Base-by-base conservation (phyloP, 2,888 invertebrate species). In the Lamellibrachia satsuma region DNA sequence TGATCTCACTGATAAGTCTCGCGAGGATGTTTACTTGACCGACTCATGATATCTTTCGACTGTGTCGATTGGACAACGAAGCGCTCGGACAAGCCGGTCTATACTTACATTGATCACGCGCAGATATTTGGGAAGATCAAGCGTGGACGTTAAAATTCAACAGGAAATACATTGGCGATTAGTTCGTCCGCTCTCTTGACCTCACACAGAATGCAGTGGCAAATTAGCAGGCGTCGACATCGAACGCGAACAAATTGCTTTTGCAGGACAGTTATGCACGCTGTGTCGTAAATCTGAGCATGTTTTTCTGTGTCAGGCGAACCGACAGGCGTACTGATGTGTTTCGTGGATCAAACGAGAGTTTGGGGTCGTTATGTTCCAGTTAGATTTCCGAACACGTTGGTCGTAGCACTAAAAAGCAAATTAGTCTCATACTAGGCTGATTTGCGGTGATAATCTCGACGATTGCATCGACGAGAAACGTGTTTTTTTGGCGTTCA, bases 381-480 rank as follows among this genome's bases (percentile, higher is more conserved):
- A 75, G 22, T 75, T 22, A n/a, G 75, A 22, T 75, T 75, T 75
- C 75, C 75, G 15, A 6, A 15, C 75, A 75, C 22, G 75, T 75
- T 75, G 75, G 75, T n/a, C 15, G 75, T 22, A 15, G 4, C 75
- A 75, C 75, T 75, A 75, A 75, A 15, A 60, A 75, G n/a, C 15
- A 11, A 22, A 22, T 75, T 15, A 75, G 75, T 75, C 75, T 75
- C 75, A 22, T 75, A 3, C 75, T 3, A 15, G 0, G 22, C 75
- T 75, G 75, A 75, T 75, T 75, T 75, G 75, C 75, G 75, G n/a
- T 75, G 22, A 75, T n/a, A 75, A 75, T 75, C 75, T 75, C 75
- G 22, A n/a, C 22, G 15, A 22, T 75, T 75, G 75, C 15, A 75
- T 6, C 75, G 75, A 11, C 22, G 75, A 75, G 75, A 15, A 22